Base-by-base conservation (phyloP, 1,140 invertebrate genomes). In the Neodiprion lecontei region DNA sequence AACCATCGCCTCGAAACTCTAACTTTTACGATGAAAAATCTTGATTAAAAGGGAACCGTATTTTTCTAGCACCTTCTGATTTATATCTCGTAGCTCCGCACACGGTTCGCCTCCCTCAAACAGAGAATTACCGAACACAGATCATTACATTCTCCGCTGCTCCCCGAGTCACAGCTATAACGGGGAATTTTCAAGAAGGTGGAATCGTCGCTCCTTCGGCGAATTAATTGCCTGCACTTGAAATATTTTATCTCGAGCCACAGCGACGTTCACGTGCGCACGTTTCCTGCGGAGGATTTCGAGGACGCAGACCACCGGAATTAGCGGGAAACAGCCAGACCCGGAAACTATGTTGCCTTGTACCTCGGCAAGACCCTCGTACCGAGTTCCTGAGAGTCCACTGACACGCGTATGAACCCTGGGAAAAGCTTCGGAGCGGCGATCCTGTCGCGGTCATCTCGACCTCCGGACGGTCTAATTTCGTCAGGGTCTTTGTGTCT, bases 21-120 rank as follows among this genome's bases (percentile, higher is more conserved):
- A 61, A 61, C 53, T 61, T 61, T 61, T 61, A 61, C 53, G 53
- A 61, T 17, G 11, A 61, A 61, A 61, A 61, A 61, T 61, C 53
- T 61, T 61, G 53, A 61, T 61, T 61, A 61, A 61, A 17, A 40
- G 28, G 28, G 53, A 61, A 61, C 53, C 11, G n/a, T 61, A 61
- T 61, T 61, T 61, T 61, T 61, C 53, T 61, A 61, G 11, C 53
- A 14, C 28, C 28, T 17, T 7, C 11, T 61, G 53, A 61, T 61
- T 61, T 61, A 61, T 61, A 12, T 9, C 11, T 11, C 53, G 8
- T 61, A 14, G 4, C 53, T 40, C 28, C 5, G 28, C 28, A 40
- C 53, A 61, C 53, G 53, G 3, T 11, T 61, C 53, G n/a, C 53
- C 8, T 12, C 53, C 8, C 4, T 40, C 28, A 40, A 40, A 40